phyloP scores from a whole-genome alignment of 2,797 vertebrate genomes.

The Pipistrellus nathusii region DNA sequence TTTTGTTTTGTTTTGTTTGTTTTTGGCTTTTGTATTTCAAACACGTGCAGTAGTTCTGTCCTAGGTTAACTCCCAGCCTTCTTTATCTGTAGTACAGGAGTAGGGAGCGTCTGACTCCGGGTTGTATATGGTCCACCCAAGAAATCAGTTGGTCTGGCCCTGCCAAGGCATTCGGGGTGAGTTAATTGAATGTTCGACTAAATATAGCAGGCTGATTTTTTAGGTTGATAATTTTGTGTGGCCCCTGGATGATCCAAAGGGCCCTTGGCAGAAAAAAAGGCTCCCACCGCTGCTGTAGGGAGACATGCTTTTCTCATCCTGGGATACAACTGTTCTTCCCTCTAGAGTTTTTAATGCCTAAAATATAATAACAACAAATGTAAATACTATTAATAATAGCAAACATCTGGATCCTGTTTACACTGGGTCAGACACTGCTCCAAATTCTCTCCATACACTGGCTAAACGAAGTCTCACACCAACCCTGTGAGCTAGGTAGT shows the following conservation, averaged over 20 bases:
- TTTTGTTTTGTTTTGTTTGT: not conserved
- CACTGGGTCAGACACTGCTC: not conserved
- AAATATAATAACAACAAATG: not conserved
- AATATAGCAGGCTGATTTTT: too few species aligned
- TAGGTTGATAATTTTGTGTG: too few species aligned
- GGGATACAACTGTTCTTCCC: slow-evolving; percentile 11
- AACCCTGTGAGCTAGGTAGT: not conserved
- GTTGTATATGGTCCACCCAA: too few species aligned
- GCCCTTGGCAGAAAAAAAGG: too few species aligned
- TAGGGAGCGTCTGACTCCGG: too few species aligned
- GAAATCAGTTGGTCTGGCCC: too few species aligned
- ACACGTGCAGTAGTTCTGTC: not conserved
- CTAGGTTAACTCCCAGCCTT: not conserved
- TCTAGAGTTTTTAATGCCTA: slow-evolving; percentile 24
- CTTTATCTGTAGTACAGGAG: not conserved
- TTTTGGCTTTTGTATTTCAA: slow-evolving; percentile 44
- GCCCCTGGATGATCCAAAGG: too few species aligned
- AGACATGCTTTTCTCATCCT: not conserved
- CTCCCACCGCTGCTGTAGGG: not conserved
- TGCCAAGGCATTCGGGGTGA: too few species aligned
- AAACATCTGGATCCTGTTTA: not conserved
- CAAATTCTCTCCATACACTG: not conserved
- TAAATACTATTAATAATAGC: not conserved
- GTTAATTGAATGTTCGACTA: too few species aligned
- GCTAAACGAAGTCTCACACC: not conserved